phyloP scores from a whole-genome alignment of 2,113 vertebrate genomes.

The Nymphicus hollandicus region DNA sequence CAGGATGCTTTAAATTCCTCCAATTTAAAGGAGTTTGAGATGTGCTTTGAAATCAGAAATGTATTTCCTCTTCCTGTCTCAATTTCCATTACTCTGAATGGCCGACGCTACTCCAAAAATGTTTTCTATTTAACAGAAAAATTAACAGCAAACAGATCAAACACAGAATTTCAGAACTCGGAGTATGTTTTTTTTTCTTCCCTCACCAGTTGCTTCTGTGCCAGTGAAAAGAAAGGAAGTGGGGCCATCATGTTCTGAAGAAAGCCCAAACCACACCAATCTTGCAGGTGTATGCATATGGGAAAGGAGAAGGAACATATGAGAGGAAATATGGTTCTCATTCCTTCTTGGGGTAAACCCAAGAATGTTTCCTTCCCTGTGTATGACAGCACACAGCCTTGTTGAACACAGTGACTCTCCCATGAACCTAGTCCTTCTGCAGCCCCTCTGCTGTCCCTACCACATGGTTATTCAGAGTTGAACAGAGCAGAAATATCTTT shows the following conservation, averaged over 20 bases:
- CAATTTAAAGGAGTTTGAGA: conserved; percentile 13
- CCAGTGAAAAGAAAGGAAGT: not conserved
- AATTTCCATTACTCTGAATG: not conserved
- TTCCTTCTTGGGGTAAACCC: not conserved
- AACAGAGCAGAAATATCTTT: not conserved
- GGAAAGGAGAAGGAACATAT: not conserved
- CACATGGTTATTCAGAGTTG: rapidly evolving
- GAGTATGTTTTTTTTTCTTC: not conserved
- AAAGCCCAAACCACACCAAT: not conserved
- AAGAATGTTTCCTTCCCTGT: not conserved
- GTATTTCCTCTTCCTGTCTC: not conserved
- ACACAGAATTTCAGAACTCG: not conserved
- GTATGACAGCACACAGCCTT: not conserved
- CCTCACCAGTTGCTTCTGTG: not conserved
- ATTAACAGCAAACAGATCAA: not conserved
- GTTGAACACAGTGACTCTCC: not conserved
- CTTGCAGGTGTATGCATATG: not conserved
- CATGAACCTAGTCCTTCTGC: rapidly evolving
- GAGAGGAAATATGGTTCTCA: not conserved
- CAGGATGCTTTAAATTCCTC: conserved; percentile 38
- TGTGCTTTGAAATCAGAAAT: not conserved
- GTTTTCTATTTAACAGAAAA: not conserved
- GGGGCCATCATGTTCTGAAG: rapidly evolving
- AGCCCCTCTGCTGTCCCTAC: not conserved
- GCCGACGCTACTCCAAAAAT: not conserved